These are phyloP conservation scores for Parus major DNA, from an alignment of 2,113 vertebrate genomes.

Conservation along the genomic window DNA sequence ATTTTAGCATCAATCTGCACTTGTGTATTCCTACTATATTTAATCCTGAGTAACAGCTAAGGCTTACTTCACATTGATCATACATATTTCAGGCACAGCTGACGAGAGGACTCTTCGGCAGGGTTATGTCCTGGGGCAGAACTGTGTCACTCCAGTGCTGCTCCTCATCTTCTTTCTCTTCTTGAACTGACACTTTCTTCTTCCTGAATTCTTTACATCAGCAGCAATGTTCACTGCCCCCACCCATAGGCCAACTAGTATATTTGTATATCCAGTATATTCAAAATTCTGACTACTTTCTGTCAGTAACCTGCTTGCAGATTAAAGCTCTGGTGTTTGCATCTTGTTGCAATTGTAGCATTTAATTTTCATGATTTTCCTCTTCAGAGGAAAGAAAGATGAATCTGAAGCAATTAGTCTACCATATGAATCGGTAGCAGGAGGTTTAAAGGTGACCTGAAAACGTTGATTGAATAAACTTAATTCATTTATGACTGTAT, in stretches of 20 bases:
- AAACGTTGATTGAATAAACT: slow-evolving; percentile 39
- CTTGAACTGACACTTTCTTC: slow-evolving; percentile 23
- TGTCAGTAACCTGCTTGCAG: not conserved
- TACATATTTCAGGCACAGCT: not conserved
- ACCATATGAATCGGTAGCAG: not conserved
- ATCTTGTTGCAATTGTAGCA: not conserved
- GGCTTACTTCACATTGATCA: not conserved
- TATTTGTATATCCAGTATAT: not conserved
- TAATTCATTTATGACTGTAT: slow-evolving; percentile 24
- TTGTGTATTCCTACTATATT: not conserved
- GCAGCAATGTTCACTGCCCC: not conserved
- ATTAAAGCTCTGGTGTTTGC: not conserved
- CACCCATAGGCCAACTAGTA: not conserved
- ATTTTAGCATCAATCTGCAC: not conserved
- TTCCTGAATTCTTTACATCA: slow-evolving; percentile 24
- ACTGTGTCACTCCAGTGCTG: slow-evolving; percentile 1
- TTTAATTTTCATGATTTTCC: not conserved
- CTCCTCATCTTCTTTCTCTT: not conserved
- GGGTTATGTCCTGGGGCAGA: slow-evolving; percentile 14
- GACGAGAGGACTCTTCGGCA: not conserved
- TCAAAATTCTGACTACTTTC: not conserved
- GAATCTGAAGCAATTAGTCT: slow-evolving; percentile 28
- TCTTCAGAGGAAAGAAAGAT: slow-evolving; percentile 13
- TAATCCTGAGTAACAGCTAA: not conserved
- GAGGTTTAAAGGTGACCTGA: slow-evolving; percentile 43